Base-by-base conservation (phyloP, 2,888 invertebrate species). In the Leucophenga montana region DNA sequence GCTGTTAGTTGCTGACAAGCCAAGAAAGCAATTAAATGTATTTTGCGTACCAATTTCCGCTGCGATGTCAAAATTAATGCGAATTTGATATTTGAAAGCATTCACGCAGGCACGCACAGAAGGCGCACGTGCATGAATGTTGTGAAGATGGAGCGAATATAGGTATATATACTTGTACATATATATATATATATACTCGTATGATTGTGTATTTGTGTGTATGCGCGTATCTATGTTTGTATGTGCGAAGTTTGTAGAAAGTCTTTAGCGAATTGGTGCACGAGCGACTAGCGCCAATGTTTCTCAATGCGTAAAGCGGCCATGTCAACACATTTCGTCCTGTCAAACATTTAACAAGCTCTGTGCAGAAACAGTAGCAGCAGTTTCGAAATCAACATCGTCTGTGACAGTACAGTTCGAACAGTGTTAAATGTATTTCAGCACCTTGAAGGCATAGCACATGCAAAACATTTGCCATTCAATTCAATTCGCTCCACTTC, bases 51-150 rank as follows among this genome's bases (percentile, higher is more conserved):
- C 22, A 64, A 48, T 66, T 82, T 81, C 80, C 84, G 78, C 83
- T 78, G 82, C 79, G 76, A 79, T 78, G 83, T 83, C 78, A 83
- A 78, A 84, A 78, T 83, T 79, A 82, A 84, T 83, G 85, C 78
- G 75, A 74, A 74, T 83, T 84, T 83, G 80, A 84, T 84, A 84
- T 83, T 83, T 75, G 73, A 77, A 78, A 76, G 75, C 76, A 68
- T 70, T 70, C 77, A 70, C 77, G 77, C 77, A 74, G 20, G 20
- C 75, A 75, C 71, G 70, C 71, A 72, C 67, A 67, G 53, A 18
- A 13, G n/a, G 16, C 18, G 8, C 16, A 64, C 62, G 62, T 39
- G 39, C 62, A 48, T 56, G 0, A 3, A 13, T 22, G 4, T 56
- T 14, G 20, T 9, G 11, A n/a, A 22, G 56, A 22, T 20, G n/a